Percentiles rank a stretch among this genome's conserved stretches.
Evolutionary conservation across 2,797 vertebrate species (phyloP).

Genomic region (Aldrovandia affinis): DNA sequence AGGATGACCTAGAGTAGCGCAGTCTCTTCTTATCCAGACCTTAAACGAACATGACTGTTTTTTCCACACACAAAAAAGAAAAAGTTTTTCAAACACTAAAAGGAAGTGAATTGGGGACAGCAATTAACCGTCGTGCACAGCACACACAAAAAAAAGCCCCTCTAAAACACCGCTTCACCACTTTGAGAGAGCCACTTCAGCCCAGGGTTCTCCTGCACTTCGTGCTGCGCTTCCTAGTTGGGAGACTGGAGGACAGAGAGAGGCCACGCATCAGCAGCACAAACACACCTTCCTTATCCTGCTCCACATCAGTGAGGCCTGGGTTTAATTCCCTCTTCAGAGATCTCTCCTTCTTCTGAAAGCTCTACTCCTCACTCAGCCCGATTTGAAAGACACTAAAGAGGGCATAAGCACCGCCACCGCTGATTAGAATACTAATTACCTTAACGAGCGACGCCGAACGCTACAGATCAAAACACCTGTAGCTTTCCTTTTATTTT

Average conservation of each 20-base stretch:
- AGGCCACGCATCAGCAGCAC: background rate
- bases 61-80: background rate
- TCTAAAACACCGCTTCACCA: background rate
- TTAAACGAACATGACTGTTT: no score
- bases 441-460: background rate
- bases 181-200: background rate
- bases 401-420: background rate
- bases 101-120: background rate
- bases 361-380: slow-evolving; percentile 14
- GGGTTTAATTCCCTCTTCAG: slow-evolving; percentile 19
- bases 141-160: background rate
- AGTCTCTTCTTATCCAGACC: no score
- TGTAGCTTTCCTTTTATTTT: slow-evolving; percentile 12
- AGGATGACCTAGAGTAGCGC: no score
- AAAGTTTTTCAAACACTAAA: background rate
- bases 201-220: background rate
- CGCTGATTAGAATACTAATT: slow-evolving; percentile 20
- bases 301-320: background rate
- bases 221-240: background rate
- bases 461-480: slow-evolving; percentile 30
- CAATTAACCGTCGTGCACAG: background rate
- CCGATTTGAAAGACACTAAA: background rate
- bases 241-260: background rate
- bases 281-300: slow-evolving; percentile 15
- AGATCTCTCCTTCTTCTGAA: slow-evolving; percentile 13